Base-by-base conservation (phyloP, 2,797 vertebrate genomes). In the Margarornis squamiger region DNA sequence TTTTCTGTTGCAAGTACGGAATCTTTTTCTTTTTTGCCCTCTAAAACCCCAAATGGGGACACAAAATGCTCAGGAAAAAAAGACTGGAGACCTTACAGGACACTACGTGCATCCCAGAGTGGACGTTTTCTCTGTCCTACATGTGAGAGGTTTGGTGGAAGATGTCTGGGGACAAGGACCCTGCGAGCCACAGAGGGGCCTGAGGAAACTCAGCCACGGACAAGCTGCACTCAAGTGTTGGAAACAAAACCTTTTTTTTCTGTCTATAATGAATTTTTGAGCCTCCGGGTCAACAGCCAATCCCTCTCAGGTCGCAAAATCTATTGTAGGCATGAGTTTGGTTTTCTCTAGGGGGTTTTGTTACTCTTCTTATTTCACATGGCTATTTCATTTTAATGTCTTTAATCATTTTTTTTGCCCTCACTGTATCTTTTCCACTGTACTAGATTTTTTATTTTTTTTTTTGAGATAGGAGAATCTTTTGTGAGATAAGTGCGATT, bases 131-230 rank as follows among this genome's bases (percentile, higher is more conserved):
- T 84, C 36, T 83, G 38, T 12, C 38, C 6, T 27, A 2, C 1
- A 0, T 7, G 26, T 45, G 41, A 63, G 27, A 65, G 7, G 2
- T 30, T 83, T 67, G 43, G 17, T 70, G 38, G 26, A 46, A 80
- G 20, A 10, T 52, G 20, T 2, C 24, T 87, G 27, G 22, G 32
- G 18, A 29, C 32, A 48, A 26, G 38, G 61, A 67, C 26, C 6
- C 7, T 0, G 1, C 0, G 2, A 67, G 48, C 18, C 75, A 36
- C 72, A 58, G 46, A 54, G 17, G 11, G 26, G 5, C 7, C 26
- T 32, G 5, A 85, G 32, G 34, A 24, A 66, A 32, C n/a, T 66
- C 38, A 83, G 18, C 43, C 55, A 10, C 1, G 1, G 61, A 24
- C 30, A 23, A 19, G 7, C 7, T 43, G 36, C 32, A 21, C 34